These are phyloP conservation scores for Albula goreensis DNA, from an alignment of 2,113 vertebrate genomes.

Conservation along the genomic window DNA sequence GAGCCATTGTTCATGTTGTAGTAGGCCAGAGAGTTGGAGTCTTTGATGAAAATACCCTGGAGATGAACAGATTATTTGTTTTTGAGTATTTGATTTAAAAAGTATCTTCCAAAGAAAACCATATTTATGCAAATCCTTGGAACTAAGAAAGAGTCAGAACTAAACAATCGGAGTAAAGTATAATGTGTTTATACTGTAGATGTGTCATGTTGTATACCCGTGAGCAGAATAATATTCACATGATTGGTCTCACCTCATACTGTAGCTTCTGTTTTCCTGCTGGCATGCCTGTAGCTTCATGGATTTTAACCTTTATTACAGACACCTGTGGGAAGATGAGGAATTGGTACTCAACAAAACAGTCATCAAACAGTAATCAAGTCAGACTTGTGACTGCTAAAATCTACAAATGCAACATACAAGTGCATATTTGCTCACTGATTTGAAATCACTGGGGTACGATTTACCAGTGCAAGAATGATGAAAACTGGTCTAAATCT, in stretches of 20 bases:
- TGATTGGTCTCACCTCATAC: constrained; percentile 80
- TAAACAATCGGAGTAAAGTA: neutral
- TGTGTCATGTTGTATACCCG: too few relatives aligned
- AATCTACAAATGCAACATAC: neutral
- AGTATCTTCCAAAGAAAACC: neutral
- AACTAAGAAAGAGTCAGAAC: neutral
- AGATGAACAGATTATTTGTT: constrained; percentile 35
- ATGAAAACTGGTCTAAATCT: neutral
- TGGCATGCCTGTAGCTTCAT: constrained; percentile 96
- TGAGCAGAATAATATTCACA: neutral
- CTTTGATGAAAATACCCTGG: constrained; percentile 98
- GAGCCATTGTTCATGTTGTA: constrained; percentile 96
- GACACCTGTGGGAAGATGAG: constrained; percentile 78
- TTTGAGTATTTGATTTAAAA: neutral
- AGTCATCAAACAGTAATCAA: neutral
- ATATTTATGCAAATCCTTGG: neutral
- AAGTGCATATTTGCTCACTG: neutral
- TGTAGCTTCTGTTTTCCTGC: constrained; percentile 98
- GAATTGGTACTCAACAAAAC: neutral
- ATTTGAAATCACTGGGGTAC: neutral
- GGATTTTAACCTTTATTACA: constrained; percentile 99
- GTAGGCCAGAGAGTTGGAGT: constrained; percentile 97
- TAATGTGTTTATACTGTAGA: too few relatives aligned
- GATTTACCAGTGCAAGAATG: neutral
- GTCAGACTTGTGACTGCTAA: neutral